Evolutionary conservation across 2,888 invertebrate species (phyloP).

Genomic region (Lepetodrilus schrolli): DNA sequence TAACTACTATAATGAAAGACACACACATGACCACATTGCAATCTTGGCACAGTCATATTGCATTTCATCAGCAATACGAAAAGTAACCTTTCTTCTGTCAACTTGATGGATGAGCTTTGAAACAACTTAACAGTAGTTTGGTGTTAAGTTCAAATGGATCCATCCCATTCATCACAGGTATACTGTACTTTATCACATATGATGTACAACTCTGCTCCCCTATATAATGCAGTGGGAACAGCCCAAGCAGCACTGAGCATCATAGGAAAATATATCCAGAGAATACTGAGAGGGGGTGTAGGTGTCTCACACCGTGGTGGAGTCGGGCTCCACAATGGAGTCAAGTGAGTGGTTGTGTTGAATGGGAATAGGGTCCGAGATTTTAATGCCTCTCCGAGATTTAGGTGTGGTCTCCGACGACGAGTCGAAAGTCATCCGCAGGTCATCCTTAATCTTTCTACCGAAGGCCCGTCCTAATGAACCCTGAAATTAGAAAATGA

Average conservation of each 20-base stretch:
- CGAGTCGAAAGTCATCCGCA: constrained; percentile 49
- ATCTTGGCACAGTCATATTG: too few species aligned
- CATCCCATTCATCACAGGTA: neutral
- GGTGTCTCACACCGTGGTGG: constrained; percentile 34
- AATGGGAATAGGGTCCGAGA: constrained; percentile 51
- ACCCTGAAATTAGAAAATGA: constrained; percentile 54
- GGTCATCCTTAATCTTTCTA: constrained; percentile 65
- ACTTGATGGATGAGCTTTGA: too few species aligned
- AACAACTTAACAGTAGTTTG: too few species aligned
- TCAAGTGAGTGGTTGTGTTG: constrained; percentile 49
- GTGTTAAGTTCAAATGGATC: neutral
- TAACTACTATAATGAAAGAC: too few species aligned
- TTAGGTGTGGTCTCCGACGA: constrained; percentile 49
- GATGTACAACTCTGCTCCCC: neutral
- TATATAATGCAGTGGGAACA: constrained; percentile 7
- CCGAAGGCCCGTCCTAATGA: constrained; percentile 71
- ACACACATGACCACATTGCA: neutral
- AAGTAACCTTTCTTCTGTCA: too few species aligned
- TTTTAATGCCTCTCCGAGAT: constrained; percentile 37
- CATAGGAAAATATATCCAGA: neutral
- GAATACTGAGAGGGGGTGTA: constrained; percentile 1
- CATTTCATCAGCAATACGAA: too few species aligned
- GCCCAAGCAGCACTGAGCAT: constrained; percentile 24
- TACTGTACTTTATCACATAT: neutral
- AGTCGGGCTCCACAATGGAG: constrained; percentile 44